A percentile compares a stretch with the other conserved stretches of the same genome.
Conservation (phyloP, 2,113 vertebrate species). For the mouse (Mus musculus) region DNA sequence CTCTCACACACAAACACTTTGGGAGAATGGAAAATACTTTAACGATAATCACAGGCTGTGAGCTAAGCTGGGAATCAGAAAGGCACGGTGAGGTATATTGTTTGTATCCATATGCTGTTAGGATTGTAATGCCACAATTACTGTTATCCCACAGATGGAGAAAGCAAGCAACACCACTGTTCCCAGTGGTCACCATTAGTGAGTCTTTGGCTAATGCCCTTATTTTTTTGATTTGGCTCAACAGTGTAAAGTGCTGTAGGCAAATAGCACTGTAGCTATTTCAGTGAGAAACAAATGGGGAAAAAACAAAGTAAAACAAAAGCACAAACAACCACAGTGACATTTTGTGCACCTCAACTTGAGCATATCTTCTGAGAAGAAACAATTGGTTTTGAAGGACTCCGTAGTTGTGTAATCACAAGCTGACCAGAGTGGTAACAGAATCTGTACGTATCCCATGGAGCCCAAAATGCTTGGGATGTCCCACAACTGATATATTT, state of each 20-base stretch:
- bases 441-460: conserved; percentile 55
- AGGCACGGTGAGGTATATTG: neutral
- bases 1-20: neutral
- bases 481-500: conserved; percentile 40
- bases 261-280: neutral
- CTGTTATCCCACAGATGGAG: neutral
- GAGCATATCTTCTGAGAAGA: conserved; percentile 69
- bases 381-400: conserved; percentile 63
- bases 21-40: neutral
- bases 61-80: conserved; percentile 35
- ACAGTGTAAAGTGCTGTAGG: neutral
- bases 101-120: neutral
- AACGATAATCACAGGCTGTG: neutral
- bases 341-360: conserved; percentile 66
- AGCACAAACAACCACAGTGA: neutral
- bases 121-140: neutral
- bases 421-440: conserved; percentile 45
- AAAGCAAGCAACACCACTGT: neutral
- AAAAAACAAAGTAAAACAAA: neutral
- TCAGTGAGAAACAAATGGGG: neutral
- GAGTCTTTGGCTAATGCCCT: neutral
- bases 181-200: neutral
- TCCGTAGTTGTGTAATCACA: neutral
- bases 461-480: conserved; percentile 60
- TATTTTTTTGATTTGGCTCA: conserved; percentile 25